These are phyloP conservation scores for Charanyca ferruginea DNA, from an alignment of 2,888 invertebrate genomes.

Conservation along the genomic window DNA sequence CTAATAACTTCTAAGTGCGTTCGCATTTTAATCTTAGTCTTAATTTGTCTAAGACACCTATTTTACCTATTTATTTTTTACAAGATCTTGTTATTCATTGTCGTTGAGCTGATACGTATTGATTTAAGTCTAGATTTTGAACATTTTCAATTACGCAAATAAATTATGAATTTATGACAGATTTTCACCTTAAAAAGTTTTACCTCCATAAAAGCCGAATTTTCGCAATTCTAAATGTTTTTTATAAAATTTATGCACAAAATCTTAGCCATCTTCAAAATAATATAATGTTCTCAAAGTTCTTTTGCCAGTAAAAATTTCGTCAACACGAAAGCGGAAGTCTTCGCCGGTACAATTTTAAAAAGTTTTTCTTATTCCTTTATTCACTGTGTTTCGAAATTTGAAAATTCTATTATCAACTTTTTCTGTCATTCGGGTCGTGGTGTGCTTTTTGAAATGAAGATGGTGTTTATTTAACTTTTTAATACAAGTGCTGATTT, in stretches of 20 bases:
- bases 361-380: constrained; percentile 34
- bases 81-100: too few species aligned
- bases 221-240: neutral
- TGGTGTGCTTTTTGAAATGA: constrained; percentile 1
- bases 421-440: constrained; percentile 37
- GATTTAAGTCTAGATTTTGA: too few species aligned
- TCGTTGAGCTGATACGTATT: too few species aligned
- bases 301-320: constrained; percentile 26
- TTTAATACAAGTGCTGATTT: constrained; percentile 13
- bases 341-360: constrained; percentile 41
- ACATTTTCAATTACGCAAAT: too few species aligned
- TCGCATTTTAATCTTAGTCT: too few species aligned
- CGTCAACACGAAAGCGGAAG: constrained; percentile 39
- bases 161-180: too few species aligned
- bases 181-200: neutral
- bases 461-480: constrained; percentile 37
- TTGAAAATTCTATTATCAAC: constrained; percentile 55
- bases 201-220: neutral
- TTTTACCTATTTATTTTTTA: too few species aligned
- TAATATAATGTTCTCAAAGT: constrained; percentile 41
- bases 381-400: constrained; percentile 42
- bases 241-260: constrained; percentile 18
- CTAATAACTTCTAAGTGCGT: too few species aligned
- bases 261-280: constrained; percentile 36
- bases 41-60: too few species aligned